Evolutionary conservation across 2,113 vertebrate genomes (phyloP), one percentile per base, ranked within the genome.

Genomic region (Ameiurus melas): DNA sequence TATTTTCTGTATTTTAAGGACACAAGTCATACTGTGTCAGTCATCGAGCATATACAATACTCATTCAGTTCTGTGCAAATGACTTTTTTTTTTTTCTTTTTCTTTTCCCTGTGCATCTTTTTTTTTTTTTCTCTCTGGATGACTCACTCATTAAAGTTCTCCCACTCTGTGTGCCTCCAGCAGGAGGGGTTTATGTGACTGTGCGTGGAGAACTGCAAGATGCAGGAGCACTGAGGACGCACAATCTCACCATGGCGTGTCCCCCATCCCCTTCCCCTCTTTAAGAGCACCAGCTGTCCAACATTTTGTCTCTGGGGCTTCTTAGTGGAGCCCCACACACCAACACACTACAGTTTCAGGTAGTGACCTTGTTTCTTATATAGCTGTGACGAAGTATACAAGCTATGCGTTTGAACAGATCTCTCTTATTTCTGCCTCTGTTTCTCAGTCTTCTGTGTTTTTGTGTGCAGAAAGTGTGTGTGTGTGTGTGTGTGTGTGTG

Each of bases 221-320:
- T 91, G 90, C 78, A 87, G 55, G 7, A 82, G 64, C 47, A 83
- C 77, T 89, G 83, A 91, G 84, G 80, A 87, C 51, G 30, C 75
- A 78, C 79, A 53, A 36, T 51, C 87, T 88, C 79, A n/a, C 62
- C 88, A 91, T 91, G 90, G 81, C 64, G 60, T 53, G 47, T 86
- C 83, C 86, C n/a, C 86, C 43, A 47, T 80, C 84, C 83, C 87
- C 71, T 47, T 71, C 47, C 87, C 88, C 86, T 82, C 70, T 89
- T 80, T 89, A 84, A 87, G 81, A 84, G 71, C 81, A 60, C 70
- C 27, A 14, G 84, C 81, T 36, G 7, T 53, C 81, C 47, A 57
- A 16, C 60, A 58, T 43, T 62, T 71, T 9, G 51, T 36, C 73
- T 25, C 83, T 33, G 83, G 87, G 87, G 87, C 83, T 88, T 78